These are phyloP conservation scores for Hylaeus anthracinus DNA, from an alignment of 1,140 invertebrate species.

Conservation along the genomic window DNA sequence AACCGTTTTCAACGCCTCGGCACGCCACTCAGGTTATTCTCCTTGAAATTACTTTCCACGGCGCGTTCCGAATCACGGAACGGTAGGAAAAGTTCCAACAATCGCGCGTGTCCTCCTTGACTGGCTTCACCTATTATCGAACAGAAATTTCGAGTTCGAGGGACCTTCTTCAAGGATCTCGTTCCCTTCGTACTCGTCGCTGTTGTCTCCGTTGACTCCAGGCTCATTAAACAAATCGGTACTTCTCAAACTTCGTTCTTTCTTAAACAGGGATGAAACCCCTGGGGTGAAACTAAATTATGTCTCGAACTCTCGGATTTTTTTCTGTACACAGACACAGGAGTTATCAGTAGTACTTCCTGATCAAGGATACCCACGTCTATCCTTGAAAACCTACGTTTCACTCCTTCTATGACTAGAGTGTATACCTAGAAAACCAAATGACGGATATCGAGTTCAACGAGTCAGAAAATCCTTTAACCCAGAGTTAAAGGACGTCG, in stretches of 20 bases:
- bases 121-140: background rate
- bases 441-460: no score
- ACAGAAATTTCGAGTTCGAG: background rate
- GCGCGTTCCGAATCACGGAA: background rate
- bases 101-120: background rate
- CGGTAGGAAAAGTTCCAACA: background rate
- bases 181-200: background rate
- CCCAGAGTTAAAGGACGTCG: background rate
- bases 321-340: no score
- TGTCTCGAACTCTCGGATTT: no score
- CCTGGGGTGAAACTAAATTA: no score
- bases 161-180: background rate
- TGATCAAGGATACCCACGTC: no score
- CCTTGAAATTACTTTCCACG: background rate
- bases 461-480: background rate
- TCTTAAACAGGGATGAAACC: no score
- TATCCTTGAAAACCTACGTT: no score
- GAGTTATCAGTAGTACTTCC: no score
- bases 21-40: slow-evolving; percentile 10
- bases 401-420: no score
- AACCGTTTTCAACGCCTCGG: background rate
- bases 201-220: background rate
- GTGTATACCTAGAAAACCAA: no score
- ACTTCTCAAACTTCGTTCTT: no score
- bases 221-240: background rate